Evolutionary conservation across 2,797 vertebrate genomes (phyloP).

Genomic region (Gymnoscopelus braueri): DNA sequence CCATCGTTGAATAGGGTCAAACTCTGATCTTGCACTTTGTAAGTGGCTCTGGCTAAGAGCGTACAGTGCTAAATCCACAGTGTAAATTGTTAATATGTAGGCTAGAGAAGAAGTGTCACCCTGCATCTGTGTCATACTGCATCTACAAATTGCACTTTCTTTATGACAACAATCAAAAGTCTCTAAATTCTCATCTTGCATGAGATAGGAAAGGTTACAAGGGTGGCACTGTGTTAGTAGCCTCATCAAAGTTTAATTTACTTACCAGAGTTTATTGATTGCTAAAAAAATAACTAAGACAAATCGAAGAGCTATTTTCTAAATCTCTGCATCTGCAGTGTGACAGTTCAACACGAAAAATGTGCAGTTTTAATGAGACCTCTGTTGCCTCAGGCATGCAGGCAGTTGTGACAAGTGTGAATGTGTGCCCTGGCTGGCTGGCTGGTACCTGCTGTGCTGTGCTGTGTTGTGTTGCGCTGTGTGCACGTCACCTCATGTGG

Average conservation of each 20-base stretch:
- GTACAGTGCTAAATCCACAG: not conserved
- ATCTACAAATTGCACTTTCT: too few relatives aligned
- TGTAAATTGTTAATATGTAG: conserved; percentile 1
- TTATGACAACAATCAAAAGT: too few relatives aligned
- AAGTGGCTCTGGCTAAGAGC: too few relatives aligned
- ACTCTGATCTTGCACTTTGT: too few relatives aligned
- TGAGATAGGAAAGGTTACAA: not conserved
- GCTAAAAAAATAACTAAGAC: conserved; percentile 10
- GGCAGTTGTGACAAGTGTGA: conserved; percentile 50
- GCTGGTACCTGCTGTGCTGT: too few relatives aligned
- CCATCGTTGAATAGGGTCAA: too few relatives aligned
- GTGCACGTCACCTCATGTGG: conserved; percentile 37
- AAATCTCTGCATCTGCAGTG: conserved; percentile 2
- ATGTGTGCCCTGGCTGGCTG: conserved; percentile 40
- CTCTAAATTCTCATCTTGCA: too few relatives aligned
- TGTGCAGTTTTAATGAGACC: conserved; percentile 20
- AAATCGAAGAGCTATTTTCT: too few relatives aligned
- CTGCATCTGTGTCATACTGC: not conserved
- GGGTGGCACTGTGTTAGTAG: not conserved
- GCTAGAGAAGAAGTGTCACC: not conserved
- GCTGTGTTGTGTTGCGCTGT: not conserved
- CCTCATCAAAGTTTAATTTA: conserved; percentile 2
- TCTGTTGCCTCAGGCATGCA: conserved; percentile 32
- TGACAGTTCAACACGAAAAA: not conserved
- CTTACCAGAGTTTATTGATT: conserved; percentile 1